Evolutionary conservation across 2,113 vertebrate species (phyloP), one percentile per base, ranked within the genome.

Genomic region (Austrofundulus limnaeus): DNA sequence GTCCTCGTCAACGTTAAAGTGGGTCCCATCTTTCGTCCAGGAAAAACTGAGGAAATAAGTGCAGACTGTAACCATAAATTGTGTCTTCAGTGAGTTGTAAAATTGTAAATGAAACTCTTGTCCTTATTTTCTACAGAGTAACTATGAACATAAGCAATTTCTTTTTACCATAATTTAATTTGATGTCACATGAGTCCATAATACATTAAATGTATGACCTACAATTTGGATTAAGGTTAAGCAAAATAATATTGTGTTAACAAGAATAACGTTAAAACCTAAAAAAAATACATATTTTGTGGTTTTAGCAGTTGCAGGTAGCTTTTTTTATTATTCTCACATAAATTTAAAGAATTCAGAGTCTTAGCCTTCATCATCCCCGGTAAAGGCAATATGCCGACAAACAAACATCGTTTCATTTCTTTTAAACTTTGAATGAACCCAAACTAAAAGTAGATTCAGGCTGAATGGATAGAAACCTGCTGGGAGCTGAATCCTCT

Each of bases 1-100:
- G 77, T 97, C 94, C 75, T 93, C 89, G 55, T 98, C 96, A 9
- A 94, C 91, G 85, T 98, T 95, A 85, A 96, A 98, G 90, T 98
- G 95, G 47, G 94, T 97, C 74, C 97, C 96, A 61, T 99, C 94
- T 66, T 93, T 94, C 0, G 96, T 98, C 96, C 96, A 98, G 43
- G 95, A 97, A 81, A 98, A 99, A 77, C 97, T 99, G 84, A 59
- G 41, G 3, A 49, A 2, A 39, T 8, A 16, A 31, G 45, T 20
- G 1, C 6, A 46, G 14, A 41, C 0, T 4, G 20, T 39, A 4
- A 53, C 41, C 10, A 17, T 51, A 0, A 50, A 50, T 46, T 19
- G 17, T n/a, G 2, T 16, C 15, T n/a, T n/a, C n/a, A n/a, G n/a
- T n/a, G n/a, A n/a, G n/a, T n/a, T n/a, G n/a, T n/a, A n/a, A n/a